phyloP scores from a whole-genome alignment of 2,797 vertebrate species.

The Scarus forsteni region DNA sequence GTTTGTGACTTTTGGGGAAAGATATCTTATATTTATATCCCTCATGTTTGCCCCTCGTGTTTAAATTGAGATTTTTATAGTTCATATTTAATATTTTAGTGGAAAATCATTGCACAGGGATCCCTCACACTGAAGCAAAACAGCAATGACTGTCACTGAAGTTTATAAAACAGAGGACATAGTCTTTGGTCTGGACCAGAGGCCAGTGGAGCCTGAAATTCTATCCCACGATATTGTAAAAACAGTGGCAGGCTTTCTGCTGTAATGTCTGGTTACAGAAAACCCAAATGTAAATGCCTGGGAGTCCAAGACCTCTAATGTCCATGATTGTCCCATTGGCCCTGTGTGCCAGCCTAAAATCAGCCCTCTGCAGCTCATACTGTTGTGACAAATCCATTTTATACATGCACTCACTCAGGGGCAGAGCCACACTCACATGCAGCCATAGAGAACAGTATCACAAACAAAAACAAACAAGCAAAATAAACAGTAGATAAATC shows the following conservation, averaged over 20 bases:
- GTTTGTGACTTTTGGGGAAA: slow-evolving; percentile 46
- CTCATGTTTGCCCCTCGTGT: slow-evolving; percentile 26
- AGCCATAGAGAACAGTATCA: slow-evolving; percentile 37
- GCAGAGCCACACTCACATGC: slow-evolving; percentile 26
- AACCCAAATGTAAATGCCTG: slow-evolving; percentile 75
- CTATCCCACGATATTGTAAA: no score
- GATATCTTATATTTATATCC: slow-evolving; percentile 32
- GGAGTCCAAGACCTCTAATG: slow-evolving; percentile 73
- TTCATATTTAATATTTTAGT: slow-evolving; percentile 28
- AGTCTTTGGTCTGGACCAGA: slow-evolving; percentile 71
- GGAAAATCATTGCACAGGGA: slow-evolving; percentile 25
- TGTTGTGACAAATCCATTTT: slow-evolving; percentile 62
- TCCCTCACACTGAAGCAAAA: slow-evolving; percentile 12
- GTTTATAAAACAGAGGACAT: slow-evolving; percentile 72
- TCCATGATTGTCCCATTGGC: slow-evolving; percentile 74
- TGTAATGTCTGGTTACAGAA: slow-evolving; percentile 80
- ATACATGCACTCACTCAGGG: slow-evolving; percentile 22
- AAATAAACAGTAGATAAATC: slow-evolving; percentile 38
- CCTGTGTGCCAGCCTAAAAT: slow-evolving; percentile 66
- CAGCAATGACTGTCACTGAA: slow-evolving; percentile 50
- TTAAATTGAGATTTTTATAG: slow-evolving; percentile 29
- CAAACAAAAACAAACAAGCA: slow-evolving; percentile 46
- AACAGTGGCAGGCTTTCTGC: slow-evolving; percentile 77
- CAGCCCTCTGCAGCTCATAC: slow-evolving; percentile 52
- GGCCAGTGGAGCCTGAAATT: no score